Evolutionary conservation across 2,113 vertebrate genomes (phyloP), one percentile per base, ranked within the genome.

Genomic region (Dasyurus viverrinus): DNA sequence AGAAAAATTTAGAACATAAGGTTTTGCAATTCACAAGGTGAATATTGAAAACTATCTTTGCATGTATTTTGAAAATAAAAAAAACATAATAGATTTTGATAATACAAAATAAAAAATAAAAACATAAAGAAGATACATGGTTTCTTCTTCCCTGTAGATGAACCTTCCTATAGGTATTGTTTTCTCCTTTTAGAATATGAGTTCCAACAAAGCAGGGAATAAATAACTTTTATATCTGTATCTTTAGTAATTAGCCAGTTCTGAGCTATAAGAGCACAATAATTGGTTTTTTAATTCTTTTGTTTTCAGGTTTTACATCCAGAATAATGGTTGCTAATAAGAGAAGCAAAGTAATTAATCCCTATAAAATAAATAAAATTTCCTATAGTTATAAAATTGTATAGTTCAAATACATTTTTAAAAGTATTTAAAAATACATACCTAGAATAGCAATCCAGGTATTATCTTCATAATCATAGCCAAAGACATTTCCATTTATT

Each of bases 401-500:
- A 36, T 27, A 52, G 47, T 0, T n/a, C 90, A 68, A 93, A 54
- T 3, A 23, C 57, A 8, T 36, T 7, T 19, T 46, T 1, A 52
- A 52, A 52, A 52, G 50, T 10, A 52, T 52, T 0, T 27, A 91
- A 91, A 54, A 8, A 7, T 0, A 14, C 14, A 0, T 92, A 98
- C 97, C 96, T 90, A 0, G 0, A 22, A 96, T 8, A 0, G 0
- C 0, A 0, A 0, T 9, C 97, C 97, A 98, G 24, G 0, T 0
- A 0, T 1, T 0, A 0, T 1, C 1, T 7, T 26, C 0, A 1
- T 94, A 96, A 14, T 95, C 8, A n/a, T 96, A 97, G 48, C 0
- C 0, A 9, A 92, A 97, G 68, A 97, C 30, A 60, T 92, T 97
- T 0, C 1, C 0, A 84, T 94, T 90, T 53, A 97, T 92, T 27